Percentiles rank a stretch among this genome's conserved stretches.
These are phyloP conservation scores for Zygaena filipendulae DNA, from an alignment of 2,888 invertebrate species.

Conservation along the genomic window DNA sequence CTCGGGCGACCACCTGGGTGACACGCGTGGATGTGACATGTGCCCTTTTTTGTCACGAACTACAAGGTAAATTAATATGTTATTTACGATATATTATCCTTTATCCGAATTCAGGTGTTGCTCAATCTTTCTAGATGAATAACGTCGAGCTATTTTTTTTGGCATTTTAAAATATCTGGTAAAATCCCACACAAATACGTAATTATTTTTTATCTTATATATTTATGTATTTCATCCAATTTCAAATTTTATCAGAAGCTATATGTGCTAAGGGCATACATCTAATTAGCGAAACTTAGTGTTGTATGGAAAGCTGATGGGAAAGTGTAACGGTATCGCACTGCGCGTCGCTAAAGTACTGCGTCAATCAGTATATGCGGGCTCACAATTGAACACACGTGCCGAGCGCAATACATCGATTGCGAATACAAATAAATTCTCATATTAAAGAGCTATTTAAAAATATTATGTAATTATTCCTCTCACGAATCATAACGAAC, in stretches of 20 bases:
- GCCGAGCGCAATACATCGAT: slow-evolving; percentile 39
- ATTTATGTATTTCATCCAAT: no score
- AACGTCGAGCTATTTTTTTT: no score
- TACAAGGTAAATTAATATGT: no score
- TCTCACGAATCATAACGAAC: no score
- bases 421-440: slow-evolving; percentile 55
- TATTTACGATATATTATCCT: no score
- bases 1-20: slow-evolving; percentile 35
- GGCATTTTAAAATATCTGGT: no score
- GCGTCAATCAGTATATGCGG: slow-evolving; percentile 61
- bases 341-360: slow-evolving; percentile 31
- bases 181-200: no score
- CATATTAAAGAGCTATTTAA: slow-evolving; percentile 39
- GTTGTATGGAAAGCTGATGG: slow-evolving; percentile 19
- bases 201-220: slow-evolving; percentile 9
- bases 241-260: no score
- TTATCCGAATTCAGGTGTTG: no score
- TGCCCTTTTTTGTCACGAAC: slow-evolving; percentile 27
- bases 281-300: slow-evolving; percentile 2
- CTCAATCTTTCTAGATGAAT: no score
- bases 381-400: slow-evolving; percentile 58
- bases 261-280: no score
- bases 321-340: slow-evolving; percentile 52
- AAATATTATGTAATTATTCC: slow-evolving; percentile 21
- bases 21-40: slow-evolving; percentile 19